Percentiles rank a stretch among this genome's conserved stretches.
These are phyloP conservation scores for Paradoxurus hermaphroditus DNA, from an alignment of 2,113 vertebrate genomes.

Conservation along the genomic window DNA sequence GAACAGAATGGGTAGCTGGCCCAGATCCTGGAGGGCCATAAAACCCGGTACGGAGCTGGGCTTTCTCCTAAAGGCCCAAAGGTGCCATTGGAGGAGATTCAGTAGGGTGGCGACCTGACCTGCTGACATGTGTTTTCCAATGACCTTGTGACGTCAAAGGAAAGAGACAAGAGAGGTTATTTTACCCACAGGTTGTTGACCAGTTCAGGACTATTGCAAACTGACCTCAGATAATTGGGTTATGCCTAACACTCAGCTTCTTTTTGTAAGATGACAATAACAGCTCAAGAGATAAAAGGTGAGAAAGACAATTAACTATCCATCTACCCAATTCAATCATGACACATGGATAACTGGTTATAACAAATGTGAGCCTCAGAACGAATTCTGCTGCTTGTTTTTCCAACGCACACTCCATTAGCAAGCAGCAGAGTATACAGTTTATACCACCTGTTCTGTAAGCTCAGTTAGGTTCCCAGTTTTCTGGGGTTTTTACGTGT, in stretches of 20 bases:
- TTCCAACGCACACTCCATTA: not conserved
- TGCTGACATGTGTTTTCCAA: not conserved
- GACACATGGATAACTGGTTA: not conserved
- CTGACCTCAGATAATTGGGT: not conserved
- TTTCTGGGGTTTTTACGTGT: not conserved
- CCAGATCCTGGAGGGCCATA: not conserved
- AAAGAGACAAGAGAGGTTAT: not conserved
- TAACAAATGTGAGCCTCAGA: not conserved
- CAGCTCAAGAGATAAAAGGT: not conserved
- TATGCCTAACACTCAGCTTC: not conserved
- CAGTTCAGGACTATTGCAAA: not conserved
- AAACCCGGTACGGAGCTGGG: not conserved
- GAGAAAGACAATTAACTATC: not conserved
- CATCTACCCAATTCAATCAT: not conserved
- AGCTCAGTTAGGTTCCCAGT: not conserved
- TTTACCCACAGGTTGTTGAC: not conserved
- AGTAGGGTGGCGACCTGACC: not conserved
- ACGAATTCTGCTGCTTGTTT: not conserved
- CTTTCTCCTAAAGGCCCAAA: not conserved
- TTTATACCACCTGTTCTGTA: not conserved
- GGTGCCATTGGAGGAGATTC: not conserved
- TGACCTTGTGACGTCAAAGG: not conserved
- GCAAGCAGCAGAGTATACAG: not conserved
- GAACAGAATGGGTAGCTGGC: not conserved
- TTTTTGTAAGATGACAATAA: not conserved